Conservation (phyloP, 2,797 vertebrate genomes). For the Heteromormyrus szaboi region DNA sequence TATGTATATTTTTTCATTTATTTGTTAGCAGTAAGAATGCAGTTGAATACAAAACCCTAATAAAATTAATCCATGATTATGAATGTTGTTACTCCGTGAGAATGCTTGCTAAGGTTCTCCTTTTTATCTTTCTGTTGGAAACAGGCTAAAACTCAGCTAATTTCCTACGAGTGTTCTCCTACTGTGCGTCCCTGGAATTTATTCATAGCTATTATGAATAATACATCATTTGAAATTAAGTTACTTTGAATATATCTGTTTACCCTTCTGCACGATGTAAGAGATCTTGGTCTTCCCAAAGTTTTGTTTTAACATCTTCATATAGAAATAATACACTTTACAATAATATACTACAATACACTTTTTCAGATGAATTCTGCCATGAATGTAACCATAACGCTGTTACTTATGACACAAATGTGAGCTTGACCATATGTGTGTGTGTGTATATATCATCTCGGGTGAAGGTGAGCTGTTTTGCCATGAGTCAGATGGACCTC, state of each 20-base stretch:
- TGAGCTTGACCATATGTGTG: not conserved
- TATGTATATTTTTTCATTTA: constrained; percentile 36
- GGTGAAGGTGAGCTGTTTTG: not conserved
- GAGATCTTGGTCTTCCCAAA: not conserved
- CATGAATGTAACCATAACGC: not conserved
- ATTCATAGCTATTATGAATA: not conserved
- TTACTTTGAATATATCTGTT: not conserved
- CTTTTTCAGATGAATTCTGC: not conserved
- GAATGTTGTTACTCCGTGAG: not conserved
- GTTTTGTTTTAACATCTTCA: not conserved
- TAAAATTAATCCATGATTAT: not conserved
- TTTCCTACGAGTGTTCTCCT: not conserved
- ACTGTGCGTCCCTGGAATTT: not conserved
- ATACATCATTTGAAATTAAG: not conserved
- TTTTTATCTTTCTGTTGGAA: not conserved
- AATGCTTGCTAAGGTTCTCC: not conserved
- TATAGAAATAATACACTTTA: not conserved
- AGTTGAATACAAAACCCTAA: constrained; percentile 19
- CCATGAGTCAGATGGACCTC: not conserved
- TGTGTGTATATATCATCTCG: not conserved
- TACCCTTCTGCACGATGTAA: not conserved
- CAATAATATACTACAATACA: too few species aligned
- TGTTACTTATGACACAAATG: not conserved
- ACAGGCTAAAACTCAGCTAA: not conserved
- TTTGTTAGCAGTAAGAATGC: constrained; percentile 33